Base-by-base conservation (phyloP, 1,140 invertebrate species). In the Aphaenogaster rudis region DNA sequence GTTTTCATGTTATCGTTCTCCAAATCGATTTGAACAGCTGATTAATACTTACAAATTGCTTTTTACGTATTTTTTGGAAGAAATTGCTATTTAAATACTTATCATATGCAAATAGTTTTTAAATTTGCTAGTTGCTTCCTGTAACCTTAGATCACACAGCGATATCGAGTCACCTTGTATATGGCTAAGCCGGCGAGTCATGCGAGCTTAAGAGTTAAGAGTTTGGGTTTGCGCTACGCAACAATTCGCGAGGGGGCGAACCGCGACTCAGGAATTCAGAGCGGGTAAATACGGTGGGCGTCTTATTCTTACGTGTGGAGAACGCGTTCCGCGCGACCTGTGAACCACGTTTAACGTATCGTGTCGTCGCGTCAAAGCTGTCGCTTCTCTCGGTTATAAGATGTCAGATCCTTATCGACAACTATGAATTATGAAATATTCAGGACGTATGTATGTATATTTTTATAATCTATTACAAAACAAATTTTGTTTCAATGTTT, bases 241-340 rank as follows among this genome's bases (percentile, higher is more conserved):
- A 93, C 87, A 88, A 92, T 93, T 93, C 89, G 89, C 93, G 91
- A 93, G 92, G 91, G 90, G 92, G 92, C 91, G 93, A 92, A 91
- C 86, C 88, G 78, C 88, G 81, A 88, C 90, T 92, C 69, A 89
- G 91, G 91, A 93, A 93, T 93, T 93, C 88, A 93, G 92, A 93
- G 86, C 91, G 92, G 87, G 92, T 93, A 93, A 93, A 93, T 93
- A 93, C 90, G 76, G 93, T 93, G 91, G 93, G 93, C 92, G 93
- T 90, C 80, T 86, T 80, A 82, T 71, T 89, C 89, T 89, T 90
- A 88, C 88, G 80, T 90, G 88, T 80, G 72, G 77, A 78, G 79
- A 92, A 91, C 88, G 92, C 90, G 88, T 91, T 88, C 86, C 87
- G 54, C 74, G 86, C 88, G 86, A 91, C 76, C 82, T 91, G 88